Evolutionary conservation across 2,888 invertebrate species (phyloP).

Genomic region (Theretra japonica): DNA sequence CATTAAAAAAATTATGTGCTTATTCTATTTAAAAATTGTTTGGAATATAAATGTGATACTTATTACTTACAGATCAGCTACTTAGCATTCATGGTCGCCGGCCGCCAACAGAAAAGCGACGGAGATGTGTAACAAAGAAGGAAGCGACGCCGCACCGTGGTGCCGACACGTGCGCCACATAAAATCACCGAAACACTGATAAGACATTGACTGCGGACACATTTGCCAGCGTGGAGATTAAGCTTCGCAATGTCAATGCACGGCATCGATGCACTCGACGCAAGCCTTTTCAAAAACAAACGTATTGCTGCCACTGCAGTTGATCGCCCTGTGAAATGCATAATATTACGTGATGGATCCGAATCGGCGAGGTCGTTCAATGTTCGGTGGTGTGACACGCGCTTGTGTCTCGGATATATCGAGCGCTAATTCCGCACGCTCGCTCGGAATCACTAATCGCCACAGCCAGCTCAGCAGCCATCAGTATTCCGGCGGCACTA

Average conservation of each 20-base stretch:
- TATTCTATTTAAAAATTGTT: constrained; percentile 35
- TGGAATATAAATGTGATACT: constrained; percentile 48
- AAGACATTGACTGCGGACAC: constrained; percentile 33
- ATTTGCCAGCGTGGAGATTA: neutral
- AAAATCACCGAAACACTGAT: constrained; percentile 42
- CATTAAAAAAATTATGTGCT: constrained; percentile 42
- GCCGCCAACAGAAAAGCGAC: constrained; percentile 34
- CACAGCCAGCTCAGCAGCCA: constrained; percentile 50
- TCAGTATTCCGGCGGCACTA: constrained; percentile 73
- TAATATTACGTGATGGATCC: constrained; percentile 15
- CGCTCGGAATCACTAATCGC: constrained; percentile 74
- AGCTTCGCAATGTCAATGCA: neutral
- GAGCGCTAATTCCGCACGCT: constrained; percentile 79
- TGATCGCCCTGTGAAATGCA: neutral
- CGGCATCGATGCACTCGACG: neutral
- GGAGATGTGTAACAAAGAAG: constrained; percentile 54
- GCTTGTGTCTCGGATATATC: constrained; percentile 64
- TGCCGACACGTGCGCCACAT: constrained; percentile 46
- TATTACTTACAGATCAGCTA: constrained; percentile 29
- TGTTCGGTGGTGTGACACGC: constrained; percentile 36
- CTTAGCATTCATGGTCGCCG: constrained; percentile 52
- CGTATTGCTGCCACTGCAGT: constrained; percentile 2
- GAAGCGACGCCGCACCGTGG: constrained; percentile 42
- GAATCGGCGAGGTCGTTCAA: constrained; percentile 36
- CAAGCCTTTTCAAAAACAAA: neutral